Evolutionary conservation across 2,797 vertebrate species (phyloP).

Genomic region (Sylvia borin): DNA sequence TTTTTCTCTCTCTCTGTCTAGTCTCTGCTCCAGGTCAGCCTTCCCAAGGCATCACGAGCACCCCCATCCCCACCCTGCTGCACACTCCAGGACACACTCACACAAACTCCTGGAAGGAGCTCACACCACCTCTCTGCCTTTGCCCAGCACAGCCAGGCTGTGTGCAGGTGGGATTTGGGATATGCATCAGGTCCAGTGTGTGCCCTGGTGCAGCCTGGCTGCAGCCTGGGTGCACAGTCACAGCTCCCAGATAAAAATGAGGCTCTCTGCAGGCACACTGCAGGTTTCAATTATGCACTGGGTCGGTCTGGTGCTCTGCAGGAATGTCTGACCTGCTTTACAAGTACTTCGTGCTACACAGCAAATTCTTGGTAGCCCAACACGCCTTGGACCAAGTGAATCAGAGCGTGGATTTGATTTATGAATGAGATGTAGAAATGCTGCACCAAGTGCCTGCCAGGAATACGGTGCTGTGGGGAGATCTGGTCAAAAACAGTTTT

Average conservation of each 20-base stretch:
- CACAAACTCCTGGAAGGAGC: not conserved
- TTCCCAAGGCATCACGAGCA: not conserved
- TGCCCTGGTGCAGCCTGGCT: not conserved
- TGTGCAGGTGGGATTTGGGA: not conserved
- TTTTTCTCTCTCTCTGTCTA: not conserved
- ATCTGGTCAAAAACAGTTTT: not conserved
- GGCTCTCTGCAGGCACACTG: not conserved
- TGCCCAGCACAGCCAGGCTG: not conserved
- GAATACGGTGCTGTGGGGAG: not conserved
- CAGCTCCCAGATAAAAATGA: not conserved
- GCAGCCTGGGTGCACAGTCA: not conserved
- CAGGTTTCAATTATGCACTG: not conserved
- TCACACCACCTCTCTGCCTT: not conserved
- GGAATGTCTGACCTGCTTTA: not conserved
- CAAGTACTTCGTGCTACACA: not conserved
- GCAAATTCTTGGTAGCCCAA: not conserved
- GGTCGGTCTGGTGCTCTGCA: not conserved
- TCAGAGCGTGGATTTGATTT: not conserved
- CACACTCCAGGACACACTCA: not conserved
- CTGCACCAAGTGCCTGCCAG: not conserved
- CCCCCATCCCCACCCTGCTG: not conserved
- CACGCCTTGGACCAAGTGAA: not conserved
- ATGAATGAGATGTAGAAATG: not conserved
- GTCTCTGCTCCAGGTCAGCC: not conserved
- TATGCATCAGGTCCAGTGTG: not conserved